These are phyloP conservation scores for Paracentrotus lividus DNA, from an alignment of 53 echinoderm and acorn worm species.

Conservation along the genomic window DNA sequence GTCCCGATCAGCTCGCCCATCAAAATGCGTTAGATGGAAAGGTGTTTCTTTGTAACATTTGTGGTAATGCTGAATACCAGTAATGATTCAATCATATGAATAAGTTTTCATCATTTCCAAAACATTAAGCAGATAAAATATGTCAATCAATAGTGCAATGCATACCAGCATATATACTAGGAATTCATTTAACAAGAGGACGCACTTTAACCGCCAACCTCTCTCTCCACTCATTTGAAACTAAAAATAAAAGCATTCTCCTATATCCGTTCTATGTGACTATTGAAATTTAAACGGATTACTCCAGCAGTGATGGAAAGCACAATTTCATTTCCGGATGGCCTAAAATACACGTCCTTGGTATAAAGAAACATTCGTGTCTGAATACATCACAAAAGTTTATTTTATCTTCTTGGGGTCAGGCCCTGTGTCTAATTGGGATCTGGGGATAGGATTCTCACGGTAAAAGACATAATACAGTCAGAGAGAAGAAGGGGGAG, in stretches of 20 bases:
- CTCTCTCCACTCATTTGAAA: too few relatives aligned
- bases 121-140: too few relatives aligned
- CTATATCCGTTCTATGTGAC: too few relatives aligned
- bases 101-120: too few relatives aligned
- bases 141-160: too few relatives aligned
- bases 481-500: neutral
- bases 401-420: conserved; percentile 13
- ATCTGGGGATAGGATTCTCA: conserved; percentile 14
- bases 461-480: neutral
- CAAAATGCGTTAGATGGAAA: neutral
- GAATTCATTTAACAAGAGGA: too few relatives aligned
- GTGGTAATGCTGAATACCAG: too few relatives aligned
- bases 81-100: too few relatives aligned
- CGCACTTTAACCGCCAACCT: too few relatives aligned
- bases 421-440: neutral
- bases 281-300: too few relatives aligned
- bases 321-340: neutral
- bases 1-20: neutral
- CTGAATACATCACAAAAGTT: conserved; percentile 44
- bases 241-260: too few relatives aligned
- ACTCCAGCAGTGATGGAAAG: neutral
- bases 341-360: conserved; percentile 41
- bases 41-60: neutral
- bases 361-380: conserved; percentile 37
- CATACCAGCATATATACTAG: too few relatives aligned